Percentiles rank a stretch among this genome's conserved stretches.
These are phyloP conservation scores for Eulemur rubriventer DNA, from an alignment of 2,797 vertebrate genomes.

Conservation along the genomic window DNA sequence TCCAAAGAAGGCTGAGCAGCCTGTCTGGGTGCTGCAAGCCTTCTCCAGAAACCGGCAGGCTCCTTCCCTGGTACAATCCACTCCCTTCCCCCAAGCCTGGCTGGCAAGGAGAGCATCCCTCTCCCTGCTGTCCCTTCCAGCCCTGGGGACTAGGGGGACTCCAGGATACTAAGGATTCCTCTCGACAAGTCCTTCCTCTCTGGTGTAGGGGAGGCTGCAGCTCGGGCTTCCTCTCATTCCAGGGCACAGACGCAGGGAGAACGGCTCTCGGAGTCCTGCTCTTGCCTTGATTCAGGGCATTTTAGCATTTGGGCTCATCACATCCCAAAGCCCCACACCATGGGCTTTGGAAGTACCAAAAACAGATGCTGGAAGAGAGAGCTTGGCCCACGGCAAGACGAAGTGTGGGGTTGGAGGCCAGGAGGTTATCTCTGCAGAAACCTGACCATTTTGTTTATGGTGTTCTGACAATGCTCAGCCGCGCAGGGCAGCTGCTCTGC, in stretches of 20 bases:
- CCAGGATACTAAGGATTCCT: not conserved
- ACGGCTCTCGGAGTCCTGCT: rapidly evolving
- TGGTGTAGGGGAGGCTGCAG: not conserved
- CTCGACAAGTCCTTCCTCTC: not conserved
- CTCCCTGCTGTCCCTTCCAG: too few relatives aligned
- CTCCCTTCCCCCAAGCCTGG: not conserved
- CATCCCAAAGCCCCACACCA: not conserved
- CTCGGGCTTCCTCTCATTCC: not conserved
- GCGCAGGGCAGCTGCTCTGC: conserved; percentile 49
- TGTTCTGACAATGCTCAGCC: conserved; percentile 46
- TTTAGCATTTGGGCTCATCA: not conserved
- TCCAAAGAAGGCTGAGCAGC: not conserved
- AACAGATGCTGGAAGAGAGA: conserved; percentile 51
- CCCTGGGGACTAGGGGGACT: not conserved
- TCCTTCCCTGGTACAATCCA: not conserved
- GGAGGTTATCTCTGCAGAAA: conserved; percentile 34
- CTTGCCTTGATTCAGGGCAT: not conserved
- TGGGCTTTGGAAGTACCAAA: conserved; percentile 21
- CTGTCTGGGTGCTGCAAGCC: not conserved
- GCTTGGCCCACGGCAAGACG: not conserved
- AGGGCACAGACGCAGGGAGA: not conserved
- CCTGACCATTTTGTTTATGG: conserved; percentile 50
- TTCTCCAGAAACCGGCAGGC: not conserved
- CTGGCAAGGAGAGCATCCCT: rapidly evolving
- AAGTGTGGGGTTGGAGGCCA: not conserved